phyloP scores from a whole-genome alignment of 2,888 invertebrate genomes.

The Ypsolopha scabrella region DNA sequence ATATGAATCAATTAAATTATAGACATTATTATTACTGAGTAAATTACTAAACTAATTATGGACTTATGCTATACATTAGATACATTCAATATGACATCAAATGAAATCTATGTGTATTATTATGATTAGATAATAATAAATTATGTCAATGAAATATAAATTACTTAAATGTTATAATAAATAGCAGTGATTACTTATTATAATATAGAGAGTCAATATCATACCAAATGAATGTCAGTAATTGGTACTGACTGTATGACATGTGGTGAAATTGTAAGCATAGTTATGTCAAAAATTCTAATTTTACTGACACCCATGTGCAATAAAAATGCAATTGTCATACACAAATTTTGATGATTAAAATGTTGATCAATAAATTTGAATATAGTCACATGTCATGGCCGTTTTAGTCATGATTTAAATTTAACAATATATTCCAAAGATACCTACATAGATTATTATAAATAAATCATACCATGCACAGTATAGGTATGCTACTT shows the following conservation, averaged over 20 bases:
- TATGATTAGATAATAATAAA: slow-evolving; percentile 60
- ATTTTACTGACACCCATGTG: slow-evolving; percentile 24
- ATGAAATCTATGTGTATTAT: slow-evolving; percentile 63
- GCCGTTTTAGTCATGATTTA: slow-evolving; percentile 21
- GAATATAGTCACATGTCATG: slow-evolving; percentile 46
- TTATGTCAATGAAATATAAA: slow-evolving; percentile 59
- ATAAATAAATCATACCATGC: background rate
- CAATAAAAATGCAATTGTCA: slow-evolving; percentile 27
- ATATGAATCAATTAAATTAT: slow-evolving; percentile 4
- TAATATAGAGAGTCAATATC: slow-evolving; percentile 58
- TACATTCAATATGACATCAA: slow-evolving; percentile 63
- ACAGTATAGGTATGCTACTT: background rate
- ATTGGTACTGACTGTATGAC: background rate
- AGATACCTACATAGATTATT: background rate
- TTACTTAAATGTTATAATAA: slow-evolving; percentile 68
- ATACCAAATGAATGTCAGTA: slow-evolving; percentile 4
- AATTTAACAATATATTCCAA: background rate
- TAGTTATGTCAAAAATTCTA: background rate
- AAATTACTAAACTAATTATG: slow-evolving; percentile 54
- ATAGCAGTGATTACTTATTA: slow-evolving; percentile 53
- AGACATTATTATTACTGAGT: slow-evolving; percentile 28
- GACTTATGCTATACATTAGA: slow-evolving; percentile 48
- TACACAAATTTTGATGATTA: slow-evolving; percentile 41
- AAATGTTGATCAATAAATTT: slow-evolving; percentile 62
- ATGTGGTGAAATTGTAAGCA: background rate